These are phyloP conservation scores for Megaceryle alcyon DNA, from an alignment of 2,797 vertebrate species.

Conservation along the genomic window DNA sequence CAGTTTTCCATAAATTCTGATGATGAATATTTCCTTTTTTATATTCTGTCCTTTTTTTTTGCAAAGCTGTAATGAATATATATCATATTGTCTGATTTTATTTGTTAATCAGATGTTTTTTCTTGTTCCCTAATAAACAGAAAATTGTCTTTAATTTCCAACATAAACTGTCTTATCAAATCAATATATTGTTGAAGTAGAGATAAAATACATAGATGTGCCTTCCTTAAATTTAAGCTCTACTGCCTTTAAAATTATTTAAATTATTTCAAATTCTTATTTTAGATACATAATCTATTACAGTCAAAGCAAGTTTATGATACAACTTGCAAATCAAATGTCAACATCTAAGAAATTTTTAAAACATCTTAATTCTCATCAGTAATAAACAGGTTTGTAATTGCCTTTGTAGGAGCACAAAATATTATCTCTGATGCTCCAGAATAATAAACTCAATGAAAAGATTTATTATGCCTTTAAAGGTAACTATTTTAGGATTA, in stretches of 20 bases:
- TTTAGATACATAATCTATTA: background rate
- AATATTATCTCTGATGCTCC: background rate
- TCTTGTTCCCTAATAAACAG: background rate
- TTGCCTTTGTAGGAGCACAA: background rate
- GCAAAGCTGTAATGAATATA: background rate
- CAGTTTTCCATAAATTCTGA: background rate
- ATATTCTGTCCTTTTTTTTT: background rate
- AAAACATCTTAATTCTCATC: background rate
- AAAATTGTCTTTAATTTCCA: background rate
- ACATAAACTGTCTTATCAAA: background rate
- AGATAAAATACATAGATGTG: background rate
- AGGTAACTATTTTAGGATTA: background rate
- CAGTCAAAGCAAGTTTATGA: background rate
- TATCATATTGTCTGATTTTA: background rate
- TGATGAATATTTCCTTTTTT: background rate
- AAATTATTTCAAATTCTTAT: background rate
- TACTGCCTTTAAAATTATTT: background rate
- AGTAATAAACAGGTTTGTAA: background rate
- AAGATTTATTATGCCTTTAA: background rate
- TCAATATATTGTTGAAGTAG: background rate
- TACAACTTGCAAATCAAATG: background rate
- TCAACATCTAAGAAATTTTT: background rate
- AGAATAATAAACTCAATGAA: background rate
- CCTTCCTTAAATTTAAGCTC: background rate
- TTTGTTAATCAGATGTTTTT: background rate